Base-by-base conservation (phyloP, 2,797 vertebrate species). In the Cossypha heuglini region DNA sequence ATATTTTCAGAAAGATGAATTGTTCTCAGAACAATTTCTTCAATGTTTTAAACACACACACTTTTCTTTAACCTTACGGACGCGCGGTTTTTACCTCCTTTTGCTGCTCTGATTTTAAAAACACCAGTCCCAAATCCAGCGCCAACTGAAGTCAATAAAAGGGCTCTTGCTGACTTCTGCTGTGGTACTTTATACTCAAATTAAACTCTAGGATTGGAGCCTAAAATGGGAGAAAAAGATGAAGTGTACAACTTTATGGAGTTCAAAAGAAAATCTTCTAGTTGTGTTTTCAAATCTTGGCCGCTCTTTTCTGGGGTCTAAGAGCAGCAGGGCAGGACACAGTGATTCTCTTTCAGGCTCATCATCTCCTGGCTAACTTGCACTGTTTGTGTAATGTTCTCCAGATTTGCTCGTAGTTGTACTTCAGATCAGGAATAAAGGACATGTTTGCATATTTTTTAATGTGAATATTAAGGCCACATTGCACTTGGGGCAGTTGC, bases 1-100 rank as follows among this genome's bases (percentile, higher is more conserved):
- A 88, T 96, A 96, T 96, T 97, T 96, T 96, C 96, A 94, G 96
- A 84, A 95, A 94, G 93, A 97, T 97, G 76, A 94, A 95, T 97
- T 96, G 93, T 95, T 96, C 94, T 95, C 91, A 94, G 94, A 96
- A 96, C 73, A 91, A 63, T 88, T 95, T 96, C 93, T 94, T 94
- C 79, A 46, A 9, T 95, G 89, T 97, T 96, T 95, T 96, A 95
- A 96, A 63, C 89, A 84, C 93, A 11, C 80, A 61, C 95, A 31
- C 91, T 95, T 96, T 94, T 76, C 87, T 95, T 78, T 94, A 91
- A 94, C 94, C 95, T 96, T 86, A 96, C 3, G 51, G 93, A 91
- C 14, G 18, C 40, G 2, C 1, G 2, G 66, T 84, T 96, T 91
- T 82, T 94, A 63, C 87, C 86, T 95, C 59, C 76, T 84, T 54